These are phyloP conservation scores for Pogonus chalceus DNA, from an alignment of 1,140 invertebrate species.

Conservation along the genomic window DNA sequence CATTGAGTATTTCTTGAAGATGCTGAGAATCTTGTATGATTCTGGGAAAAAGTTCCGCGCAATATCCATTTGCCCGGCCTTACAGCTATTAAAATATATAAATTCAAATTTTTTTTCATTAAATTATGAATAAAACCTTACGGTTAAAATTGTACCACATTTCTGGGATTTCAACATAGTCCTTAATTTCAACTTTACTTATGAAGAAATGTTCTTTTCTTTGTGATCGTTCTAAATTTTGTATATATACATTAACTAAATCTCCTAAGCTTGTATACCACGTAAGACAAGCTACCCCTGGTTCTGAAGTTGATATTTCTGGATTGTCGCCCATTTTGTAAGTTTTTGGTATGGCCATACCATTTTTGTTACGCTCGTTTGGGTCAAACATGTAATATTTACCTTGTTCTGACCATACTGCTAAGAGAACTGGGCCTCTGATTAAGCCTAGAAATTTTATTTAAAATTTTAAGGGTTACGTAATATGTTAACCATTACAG, in stretches of 20 bases:
- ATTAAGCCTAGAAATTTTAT: constrained; percentile 21
- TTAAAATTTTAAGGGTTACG: too few relatives aligned
- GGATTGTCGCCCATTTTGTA: constrained; percentile 13
- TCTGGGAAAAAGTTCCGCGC: constrained; percentile 39
- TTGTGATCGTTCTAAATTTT: constrained; percentile 30
- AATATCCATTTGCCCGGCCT: constrained; percentile 39
- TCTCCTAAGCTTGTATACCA: constrained; percentile 26
- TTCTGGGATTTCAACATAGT: constrained; percentile 36
- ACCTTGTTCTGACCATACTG: constrained; percentile 25
- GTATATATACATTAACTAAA: constrained; percentile 30
- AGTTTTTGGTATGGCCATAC: constrained; percentile 16
- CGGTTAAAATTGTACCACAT: constrained; percentile 39
- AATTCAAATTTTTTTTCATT: too few relatives aligned
- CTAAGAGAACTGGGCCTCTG: constrained; percentile 24
- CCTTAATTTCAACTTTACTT: constrained; percentile 34
- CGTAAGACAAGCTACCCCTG: constrained; percentile 27
- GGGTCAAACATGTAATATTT: constrained; percentile 29
- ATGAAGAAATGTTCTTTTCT: constrained; percentile 39
- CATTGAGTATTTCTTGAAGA: constrained; percentile 40
- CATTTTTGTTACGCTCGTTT: constrained; percentile 23
- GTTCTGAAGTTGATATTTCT: constrained; percentile 9
- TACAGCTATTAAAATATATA: constrained; percentile 36
- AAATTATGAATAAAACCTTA: constrained; percentile 18
- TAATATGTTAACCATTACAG: too few relatives aligned
- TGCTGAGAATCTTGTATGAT: constrained; percentile 35